These are phyloP conservation scores for Stegastes partitus DNA, from an alignment of 2,113 vertebrate species.

Conservation along the genomic window DNA sequence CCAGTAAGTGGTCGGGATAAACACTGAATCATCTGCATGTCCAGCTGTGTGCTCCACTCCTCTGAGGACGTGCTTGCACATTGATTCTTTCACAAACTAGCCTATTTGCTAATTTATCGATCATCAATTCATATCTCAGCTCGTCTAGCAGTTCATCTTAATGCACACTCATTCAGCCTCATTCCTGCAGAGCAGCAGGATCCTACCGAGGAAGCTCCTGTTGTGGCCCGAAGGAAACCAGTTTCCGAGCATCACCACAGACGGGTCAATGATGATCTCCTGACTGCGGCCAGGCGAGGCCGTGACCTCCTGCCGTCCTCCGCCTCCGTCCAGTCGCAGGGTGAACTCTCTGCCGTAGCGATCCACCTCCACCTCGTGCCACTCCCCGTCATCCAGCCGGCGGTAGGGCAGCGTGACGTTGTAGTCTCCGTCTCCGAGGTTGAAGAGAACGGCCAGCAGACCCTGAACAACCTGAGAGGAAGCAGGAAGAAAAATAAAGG, in stretches of 20 bases:
- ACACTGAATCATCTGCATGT: slow-evolving; percentile 22
- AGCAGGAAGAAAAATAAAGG: neutral
- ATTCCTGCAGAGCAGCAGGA: neutral
- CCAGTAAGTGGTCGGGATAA: slow-evolving; percentile 4
- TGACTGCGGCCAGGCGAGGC: slow-evolving; percentile 85
- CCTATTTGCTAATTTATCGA: slow-evolving; percentile 10
- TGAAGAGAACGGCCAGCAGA: slow-evolving; percentile 88
- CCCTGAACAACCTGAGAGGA: slow-evolving; percentile 85
- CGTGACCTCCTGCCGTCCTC: slow-evolving; percentile 85
- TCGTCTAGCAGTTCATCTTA: neutral
- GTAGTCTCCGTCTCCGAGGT: slow-evolving; percentile 90
- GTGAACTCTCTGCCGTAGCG: slow-evolving; percentile 90
- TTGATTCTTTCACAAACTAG: neutral
- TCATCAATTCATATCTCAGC: neutral
- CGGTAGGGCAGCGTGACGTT: slow-evolving; percentile 86
- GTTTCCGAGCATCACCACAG: slow-evolving; percentile 88
- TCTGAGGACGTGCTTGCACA: neutral
- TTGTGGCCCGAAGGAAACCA: slow-evolving; percentile 85
- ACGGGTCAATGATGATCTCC: slow-evolving; percentile 89
- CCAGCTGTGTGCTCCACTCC: neutral
- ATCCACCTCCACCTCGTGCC: slow-evolving; percentile 89
- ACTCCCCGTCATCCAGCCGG: slow-evolving; percentile 89
- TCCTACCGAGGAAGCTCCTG: slow-evolving; percentile 88
- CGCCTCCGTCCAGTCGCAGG: slow-evolving; percentile 89
- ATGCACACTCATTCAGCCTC: neutral